Conservation (phyloP, 2,797 vertebrate genomes). For the Tiaroga cobitis region DNA sequence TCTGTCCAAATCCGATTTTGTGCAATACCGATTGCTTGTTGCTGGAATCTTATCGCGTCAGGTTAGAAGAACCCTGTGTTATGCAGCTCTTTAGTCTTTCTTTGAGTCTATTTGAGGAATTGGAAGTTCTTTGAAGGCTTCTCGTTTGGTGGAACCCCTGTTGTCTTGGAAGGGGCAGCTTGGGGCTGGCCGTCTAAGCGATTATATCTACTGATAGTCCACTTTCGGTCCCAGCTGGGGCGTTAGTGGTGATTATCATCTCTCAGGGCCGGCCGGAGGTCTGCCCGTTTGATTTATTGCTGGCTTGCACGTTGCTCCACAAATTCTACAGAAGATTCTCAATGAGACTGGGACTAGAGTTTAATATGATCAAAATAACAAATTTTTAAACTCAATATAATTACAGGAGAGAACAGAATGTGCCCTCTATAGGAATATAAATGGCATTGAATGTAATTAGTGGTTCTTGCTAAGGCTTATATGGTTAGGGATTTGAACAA, state of each 20-base stretch:
- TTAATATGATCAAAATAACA: slow-evolving; percentile 32
- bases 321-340: slow-evolving; percentile 35
- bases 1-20: no score
- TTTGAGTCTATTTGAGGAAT: not conserved
- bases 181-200: slow-evolving; percentile 1
- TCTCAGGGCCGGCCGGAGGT: slow-evolving; percentile 41
- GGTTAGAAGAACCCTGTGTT: not conserved
- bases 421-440: slow-evolving; percentile 12
- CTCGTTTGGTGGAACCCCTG: not conserved
- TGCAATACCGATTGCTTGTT: not conserved
- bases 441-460: slow-evolving; percentile 11
- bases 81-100: not conserved
- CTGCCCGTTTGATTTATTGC: slow-evolving; percentile 54
- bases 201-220: slow-evolving; percentile 37
- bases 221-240: slow-evolving; percentile 37
- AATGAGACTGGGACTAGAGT: slow-evolving; percentile 15
- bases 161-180: slow-evolving; percentile 23
- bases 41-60: not conserved
- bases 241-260: slow-evolving; percentile 53
- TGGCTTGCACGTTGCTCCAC: not conserved
- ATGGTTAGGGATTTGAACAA: not conserved
- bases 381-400: slow-evolving; percentile 6
- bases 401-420: not conserved
- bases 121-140: not conserved
- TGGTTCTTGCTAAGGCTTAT: not conserved